Conservation (phyloP, 2,113 vertebrate species). For the Castor canadensis region DNA sequence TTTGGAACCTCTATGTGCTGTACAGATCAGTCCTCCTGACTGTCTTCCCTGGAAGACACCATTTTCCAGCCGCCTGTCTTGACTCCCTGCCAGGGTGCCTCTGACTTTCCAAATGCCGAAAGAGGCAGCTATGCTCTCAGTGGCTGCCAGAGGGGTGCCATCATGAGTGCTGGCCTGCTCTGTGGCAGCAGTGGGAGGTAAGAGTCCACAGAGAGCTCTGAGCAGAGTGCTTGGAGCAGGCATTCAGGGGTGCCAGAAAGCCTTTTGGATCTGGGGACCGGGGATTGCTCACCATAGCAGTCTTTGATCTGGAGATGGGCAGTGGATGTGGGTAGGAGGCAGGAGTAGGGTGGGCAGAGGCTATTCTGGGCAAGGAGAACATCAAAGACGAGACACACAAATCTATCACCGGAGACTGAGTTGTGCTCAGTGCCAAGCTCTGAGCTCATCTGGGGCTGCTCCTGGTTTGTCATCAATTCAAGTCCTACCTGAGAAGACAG, state of each 20-base stretch:
- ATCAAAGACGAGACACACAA: not conserved
- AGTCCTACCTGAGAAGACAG: not conserved
- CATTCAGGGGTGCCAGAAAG: not conserved
- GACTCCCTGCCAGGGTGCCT: slow-evolving; percentile 11
- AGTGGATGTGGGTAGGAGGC: not conserved
- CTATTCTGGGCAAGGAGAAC: slow-evolving; percentile 9
- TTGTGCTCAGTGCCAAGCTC: not conserved
- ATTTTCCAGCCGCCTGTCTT: not conserved
- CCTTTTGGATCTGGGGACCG: not conserved
- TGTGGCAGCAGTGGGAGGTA: not conserved
- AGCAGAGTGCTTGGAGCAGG: slow-evolving; percentile 1
- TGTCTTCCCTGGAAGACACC: not conserved
- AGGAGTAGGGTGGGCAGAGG: not conserved
- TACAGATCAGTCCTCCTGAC: not conserved
- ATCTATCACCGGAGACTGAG: not conserved
- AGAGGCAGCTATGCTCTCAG: not conserved
- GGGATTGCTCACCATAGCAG: not conserved
- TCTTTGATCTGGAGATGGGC: not conserved
- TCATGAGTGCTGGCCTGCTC: not conserved
- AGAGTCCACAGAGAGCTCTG: not conserved
- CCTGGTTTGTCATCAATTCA: not conserved
- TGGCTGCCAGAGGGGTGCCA: not conserved
- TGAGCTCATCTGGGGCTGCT: not conserved
- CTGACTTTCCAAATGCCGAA: not conserved
- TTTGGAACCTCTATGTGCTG: not conserved